Evolutionary conservation across 53 echinoderm and acorn worm genomes (phyloP).

Genomic region (Echinometra lucunter): DNA sequence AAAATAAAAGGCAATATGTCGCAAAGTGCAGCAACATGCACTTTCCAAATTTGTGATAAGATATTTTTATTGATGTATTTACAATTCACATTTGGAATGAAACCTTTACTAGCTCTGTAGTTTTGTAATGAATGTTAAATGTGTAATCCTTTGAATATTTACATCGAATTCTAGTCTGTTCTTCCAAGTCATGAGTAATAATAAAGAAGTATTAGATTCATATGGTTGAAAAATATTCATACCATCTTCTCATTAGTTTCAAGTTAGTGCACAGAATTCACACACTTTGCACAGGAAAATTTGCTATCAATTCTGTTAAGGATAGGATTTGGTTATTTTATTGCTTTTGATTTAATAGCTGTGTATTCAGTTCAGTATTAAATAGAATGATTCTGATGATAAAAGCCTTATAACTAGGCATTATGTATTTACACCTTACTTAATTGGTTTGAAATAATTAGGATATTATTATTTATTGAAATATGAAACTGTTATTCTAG

Average conservation of each 20-base stretch:
- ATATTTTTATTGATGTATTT: neutral
- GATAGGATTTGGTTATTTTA: neutral
- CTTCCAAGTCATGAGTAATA: constrained; percentile 43
- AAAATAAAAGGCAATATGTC: neutral
- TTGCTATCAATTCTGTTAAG: neutral
- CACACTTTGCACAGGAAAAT: neutral
- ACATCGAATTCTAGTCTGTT: neutral
- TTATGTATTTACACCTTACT: no score
- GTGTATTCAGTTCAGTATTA: neutral
- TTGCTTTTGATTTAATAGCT: neutral
- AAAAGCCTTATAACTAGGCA: no score
- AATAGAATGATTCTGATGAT: no score
- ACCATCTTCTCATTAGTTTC: neutral
- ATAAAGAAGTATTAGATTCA: constrained; percentile 8
- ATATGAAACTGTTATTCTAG: no score
- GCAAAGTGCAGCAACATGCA: neutral
- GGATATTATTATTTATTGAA: no score
- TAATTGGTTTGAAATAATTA: no score
- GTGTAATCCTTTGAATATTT: neutral
- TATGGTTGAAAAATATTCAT: neutral
- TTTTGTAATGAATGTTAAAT: neutral
- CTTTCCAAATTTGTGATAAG: no score
- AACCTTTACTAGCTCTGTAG: neutral
- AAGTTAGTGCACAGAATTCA: neutral
- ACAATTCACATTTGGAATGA: neutral